phyloP scores from a whole-genome alignment of 2,797 vertebrate species.

The Poecilia wingei region DNA sequence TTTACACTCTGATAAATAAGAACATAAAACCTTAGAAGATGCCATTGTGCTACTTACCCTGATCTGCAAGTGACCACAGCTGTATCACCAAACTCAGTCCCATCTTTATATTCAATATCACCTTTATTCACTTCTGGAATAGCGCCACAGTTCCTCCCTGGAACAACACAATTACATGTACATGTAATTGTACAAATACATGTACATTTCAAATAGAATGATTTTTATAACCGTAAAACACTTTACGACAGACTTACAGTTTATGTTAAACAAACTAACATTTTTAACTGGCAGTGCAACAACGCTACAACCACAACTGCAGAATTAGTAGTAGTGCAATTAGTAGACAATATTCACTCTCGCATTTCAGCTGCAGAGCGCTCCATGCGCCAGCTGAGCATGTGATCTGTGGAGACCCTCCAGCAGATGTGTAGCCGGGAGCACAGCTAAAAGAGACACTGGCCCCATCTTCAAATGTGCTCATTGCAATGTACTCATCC shows the following conservation, averaged over 20 bases:
- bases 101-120: accelerated
- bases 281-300: background rate
- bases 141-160: constrained; percentile 28
- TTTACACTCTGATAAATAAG: background rate
- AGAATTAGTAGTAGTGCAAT: background rate
- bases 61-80: accelerated
- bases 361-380: constrained; percentile 1
- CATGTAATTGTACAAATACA: too few relatives aligned
- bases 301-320: background rate
- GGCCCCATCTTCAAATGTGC: constrained; percentile 12
- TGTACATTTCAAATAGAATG: too few relatives aligned
- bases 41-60: constrained; percentile 35
- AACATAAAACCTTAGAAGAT: background rate
- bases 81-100: constrained; percentile 27
- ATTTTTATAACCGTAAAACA: background rate
- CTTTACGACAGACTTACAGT: background rate
- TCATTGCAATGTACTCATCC: accelerated
- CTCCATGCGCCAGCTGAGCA: constrained; percentile 63
- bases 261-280: background rate
- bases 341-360: constrained; percentile 55
- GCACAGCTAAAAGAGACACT: constrained; percentile 33
- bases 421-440: accelerated
- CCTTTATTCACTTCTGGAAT: background rate
- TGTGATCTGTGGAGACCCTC: accelerated
- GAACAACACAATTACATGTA: background rate